Evolutionary conservation across 2,797 vertebrate species (phyloP), one percentile per base, ranked within the genome.

Genomic region (Vespertilio murinus): DNA sequence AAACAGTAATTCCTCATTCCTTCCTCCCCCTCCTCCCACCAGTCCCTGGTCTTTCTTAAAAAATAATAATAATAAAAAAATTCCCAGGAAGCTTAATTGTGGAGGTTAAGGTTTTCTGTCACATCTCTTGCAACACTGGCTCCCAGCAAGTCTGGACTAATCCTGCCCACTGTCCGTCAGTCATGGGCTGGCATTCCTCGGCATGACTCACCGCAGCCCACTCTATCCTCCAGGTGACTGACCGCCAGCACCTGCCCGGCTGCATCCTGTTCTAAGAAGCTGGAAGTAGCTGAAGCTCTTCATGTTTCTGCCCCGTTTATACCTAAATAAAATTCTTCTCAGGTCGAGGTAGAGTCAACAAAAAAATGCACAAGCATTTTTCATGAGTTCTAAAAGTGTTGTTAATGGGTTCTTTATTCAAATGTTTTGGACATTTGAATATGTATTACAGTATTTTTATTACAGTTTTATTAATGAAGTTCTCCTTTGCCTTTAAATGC

Each of bases 371-470:
- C n/a, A 64, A 49, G 28, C 8, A 45, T 88, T 94, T 65, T 82
- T 14, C 79, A 28, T n/a, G 25, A 84, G 59, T 83, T 17, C 64
- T 70, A 8, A 52, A 81, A 65, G 35, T 47, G 23, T n/a, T n/a
- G 33, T 74, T 65, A 40, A 17, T 47, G 6, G 52, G 88, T 90
- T 92, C 49, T 78, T 0, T 52, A 5, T 84, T 16, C 69, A 89
- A 56, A 38, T 78, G n/a, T 91, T 42, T 42, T 35, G 28, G 54
- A 2, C 30, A n/a, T n/a, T n/a, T n/a, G n/a, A n/a, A n/a, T n/a
- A n/a, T n/a, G n/a, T n/a, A n/a, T n/a, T n/a, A n/a, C n/a, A 40
- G 91, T 93, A 70, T 77, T 89, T 94, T 83, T 49, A 73, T 54
- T 85, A 33, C 33, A 38, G 4, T 88, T 88, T 94, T 70, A 73